Conservation (phyloP, 2,888 invertebrate species). For the Branchellion lobata region DNA sequence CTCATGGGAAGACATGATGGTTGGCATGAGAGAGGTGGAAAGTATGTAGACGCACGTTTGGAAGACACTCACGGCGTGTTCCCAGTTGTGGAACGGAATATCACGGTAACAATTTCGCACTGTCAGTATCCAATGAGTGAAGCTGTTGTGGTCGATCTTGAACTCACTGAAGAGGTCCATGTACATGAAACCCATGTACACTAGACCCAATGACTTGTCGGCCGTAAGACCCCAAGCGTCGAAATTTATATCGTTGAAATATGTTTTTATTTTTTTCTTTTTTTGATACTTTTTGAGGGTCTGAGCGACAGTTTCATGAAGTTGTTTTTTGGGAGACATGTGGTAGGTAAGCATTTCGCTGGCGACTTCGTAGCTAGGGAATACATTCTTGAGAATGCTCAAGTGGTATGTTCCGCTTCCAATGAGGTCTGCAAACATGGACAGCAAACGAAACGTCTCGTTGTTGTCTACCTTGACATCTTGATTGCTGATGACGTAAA, state of each 20-base stretch:
- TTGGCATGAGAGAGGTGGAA: background rate
- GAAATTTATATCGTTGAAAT: background rate
- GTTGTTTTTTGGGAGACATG: background rate
- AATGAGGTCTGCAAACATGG: background rate
- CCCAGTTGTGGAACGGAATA: slow-evolving; percentile 85
- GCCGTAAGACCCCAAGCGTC: background rate
- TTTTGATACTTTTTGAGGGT: background rate
- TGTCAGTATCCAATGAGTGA: slow-evolving; percentile 67
- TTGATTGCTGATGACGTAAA: background rate
- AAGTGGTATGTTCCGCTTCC: background rate
- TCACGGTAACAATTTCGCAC: slow-evolving; percentile 80
- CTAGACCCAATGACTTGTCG: background rate
- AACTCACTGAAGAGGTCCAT: background rate
- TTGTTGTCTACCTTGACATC: background rate
- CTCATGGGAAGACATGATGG: background rate
- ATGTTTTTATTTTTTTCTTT: background rate
- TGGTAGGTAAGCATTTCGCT: background rate
- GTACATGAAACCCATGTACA: background rate
- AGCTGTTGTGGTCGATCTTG: background rate
- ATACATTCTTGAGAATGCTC: slow-evolving; percentile 1
- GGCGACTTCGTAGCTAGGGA: slow-evolving; percentile 1
- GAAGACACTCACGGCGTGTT: slow-evolving; percentile 81
- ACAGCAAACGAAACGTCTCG: background rate
- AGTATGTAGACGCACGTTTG: slow-evolving; percentile 67
- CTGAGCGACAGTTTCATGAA: background rate